Base-by-base conservation (phyloP, 1,140 invertebrate genomes). In the Drosophila repleta region DNA sequence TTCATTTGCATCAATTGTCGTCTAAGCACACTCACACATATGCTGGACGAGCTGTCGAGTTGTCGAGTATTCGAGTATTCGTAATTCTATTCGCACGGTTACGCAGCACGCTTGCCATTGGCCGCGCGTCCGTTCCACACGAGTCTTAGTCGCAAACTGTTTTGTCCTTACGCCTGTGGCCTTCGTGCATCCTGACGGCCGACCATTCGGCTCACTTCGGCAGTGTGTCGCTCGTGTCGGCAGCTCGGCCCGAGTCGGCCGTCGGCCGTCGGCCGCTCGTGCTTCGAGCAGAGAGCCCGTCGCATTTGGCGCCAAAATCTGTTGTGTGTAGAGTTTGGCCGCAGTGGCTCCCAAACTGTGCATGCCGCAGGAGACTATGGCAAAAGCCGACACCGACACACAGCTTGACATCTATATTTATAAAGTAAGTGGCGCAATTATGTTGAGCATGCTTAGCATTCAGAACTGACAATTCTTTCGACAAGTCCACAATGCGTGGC, bases 81-180 rank as follows among this genome's bases (percentile, higher is more conserved):
- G 71, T 71, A 75, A 75, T 64, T 60, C 65, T 46, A 37, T 67
- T 66, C 73, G 61, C 67, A 75, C 53, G 45, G 46, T 4, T 17
- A 51, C 73, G 68, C 57, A 63, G 78, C 66, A 67, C 75, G 74
- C 62, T 75, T 87, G 83, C 79, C 49, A 87, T 87, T 87, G 83
- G 82, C 79, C 83, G 83, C 79, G 79, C 65, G 72, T 79, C 83
- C 72, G 83, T 88, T 88, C 83, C 76, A 76, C 62, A 87, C 83
- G 83, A 87, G 83, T 88, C 68, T 82, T 85, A 70, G 79, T 87
- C 83, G 83, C 83, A 87, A 88, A 87, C 83, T 87, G 83, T 82
- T 87, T 88, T 49, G 78, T 70, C 60, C 79, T 65, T 60, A 20
- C 53, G 53, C 37, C 72, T 29, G 61, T 32, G 17, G 45, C 37